These are phyloP conservation scores for Caradrina clavipalpis DNA, from an alignment of 2,888 invertebrate species.

Conservation along the genomic window DNA sequence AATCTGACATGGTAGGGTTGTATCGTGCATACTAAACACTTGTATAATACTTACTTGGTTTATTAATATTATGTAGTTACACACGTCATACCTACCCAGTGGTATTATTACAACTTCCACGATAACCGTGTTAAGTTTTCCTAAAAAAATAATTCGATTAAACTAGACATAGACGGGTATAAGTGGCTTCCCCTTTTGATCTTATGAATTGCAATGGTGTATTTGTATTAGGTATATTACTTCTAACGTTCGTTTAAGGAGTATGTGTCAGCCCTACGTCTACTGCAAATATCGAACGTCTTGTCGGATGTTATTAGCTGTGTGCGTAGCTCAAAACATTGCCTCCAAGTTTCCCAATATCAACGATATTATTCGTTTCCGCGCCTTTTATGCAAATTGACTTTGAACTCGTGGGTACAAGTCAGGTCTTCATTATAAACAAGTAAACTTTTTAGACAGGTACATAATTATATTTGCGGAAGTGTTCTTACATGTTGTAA, in stretches of 20 bases:
- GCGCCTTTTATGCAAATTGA: constrained; percentile 76
- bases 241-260: background rate
- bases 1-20: constrained; percentile 66
- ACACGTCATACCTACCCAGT: background rate
- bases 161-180: too few species aligned
- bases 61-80: background rate
- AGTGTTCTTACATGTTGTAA: constrained; percentile 24
- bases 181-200: too few species aligned
- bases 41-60: constrained; percentile 1
- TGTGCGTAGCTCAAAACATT: constrained; percentile 76
- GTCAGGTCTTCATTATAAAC: constrained; percentile 72
- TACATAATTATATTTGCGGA: constrained; percentile 49
- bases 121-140: too few species aligned
- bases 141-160: too few species aligned
- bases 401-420: constrained; percentile 68
- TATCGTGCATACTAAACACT: constrained; percentile 3
- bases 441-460: constrained; percentile 67
- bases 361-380: constrained; percentile 80
- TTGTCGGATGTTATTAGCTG: constrained; percentile 78
- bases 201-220: background rate
- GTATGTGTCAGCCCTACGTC: constrained; percentile 68
- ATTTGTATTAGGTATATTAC: background rate
- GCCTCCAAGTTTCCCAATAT: constrained; percentile 84
- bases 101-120: background rate
- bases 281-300: constrained; percentile 76